phyloP scores from a whole-genome alignment of 2,797 vertebrate genomes.

The Gouania willdenowi region DNA sequence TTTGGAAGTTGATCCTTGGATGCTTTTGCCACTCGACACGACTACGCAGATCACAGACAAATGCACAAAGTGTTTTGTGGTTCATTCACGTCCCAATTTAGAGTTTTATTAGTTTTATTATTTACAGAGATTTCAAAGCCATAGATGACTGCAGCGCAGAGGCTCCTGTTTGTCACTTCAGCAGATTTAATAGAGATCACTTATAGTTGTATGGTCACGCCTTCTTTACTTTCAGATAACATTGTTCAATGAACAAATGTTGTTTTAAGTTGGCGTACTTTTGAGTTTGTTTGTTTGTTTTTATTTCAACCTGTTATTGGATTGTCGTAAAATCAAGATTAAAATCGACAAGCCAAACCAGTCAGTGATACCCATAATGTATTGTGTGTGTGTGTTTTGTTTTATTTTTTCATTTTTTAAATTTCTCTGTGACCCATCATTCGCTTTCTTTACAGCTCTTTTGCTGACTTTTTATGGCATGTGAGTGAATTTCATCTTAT shows the following conservation, averaged over 20 bases:
- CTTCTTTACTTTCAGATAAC: slow-evolving; percentile 11
- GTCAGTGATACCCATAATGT: slow-evolving; percentile 13
- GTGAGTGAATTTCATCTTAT: no score
- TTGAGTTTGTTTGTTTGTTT: slow-evolving; percentile 20
- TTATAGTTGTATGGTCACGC: background rate
- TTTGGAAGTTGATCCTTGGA: slow-evolving; percentile 15
- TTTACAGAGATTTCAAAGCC: slow-evolving; percentile 4
- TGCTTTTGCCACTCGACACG: slow-evolving; percentile 5
- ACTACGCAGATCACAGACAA: slow-evolving; percentile 12
- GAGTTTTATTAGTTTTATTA: background rate
- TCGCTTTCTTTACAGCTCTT: slow-evolving; percentile 37
- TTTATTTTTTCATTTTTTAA: slow-evolving; percentile 4
- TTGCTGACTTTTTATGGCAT: slow-evolving; percentile 22
- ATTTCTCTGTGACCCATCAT: slow-evolving; percentile 12
- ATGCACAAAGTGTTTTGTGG: slow-evolving; percentile 1
- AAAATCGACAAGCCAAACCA: slow-evolving; percentile 13
- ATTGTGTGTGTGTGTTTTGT: slow-evolving; percentile 2
- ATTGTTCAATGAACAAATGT: slow-evolving; percentile 21
- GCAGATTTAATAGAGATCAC: slow-evolving; percentile 9
- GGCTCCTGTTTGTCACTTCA: slow-evolving; percentile 10
- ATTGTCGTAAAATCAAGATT: slow-evolving; percentile 11
- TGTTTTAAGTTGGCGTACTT: slow-evolving; percentile 8
- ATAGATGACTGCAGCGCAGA: no score
- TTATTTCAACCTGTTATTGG: slow-evolving; percentile 4
- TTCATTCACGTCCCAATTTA: background rate